phyloP scores from a whole-genome alignment of 1,140 invertebrate species.

The Cylas formicarius region DNA sequence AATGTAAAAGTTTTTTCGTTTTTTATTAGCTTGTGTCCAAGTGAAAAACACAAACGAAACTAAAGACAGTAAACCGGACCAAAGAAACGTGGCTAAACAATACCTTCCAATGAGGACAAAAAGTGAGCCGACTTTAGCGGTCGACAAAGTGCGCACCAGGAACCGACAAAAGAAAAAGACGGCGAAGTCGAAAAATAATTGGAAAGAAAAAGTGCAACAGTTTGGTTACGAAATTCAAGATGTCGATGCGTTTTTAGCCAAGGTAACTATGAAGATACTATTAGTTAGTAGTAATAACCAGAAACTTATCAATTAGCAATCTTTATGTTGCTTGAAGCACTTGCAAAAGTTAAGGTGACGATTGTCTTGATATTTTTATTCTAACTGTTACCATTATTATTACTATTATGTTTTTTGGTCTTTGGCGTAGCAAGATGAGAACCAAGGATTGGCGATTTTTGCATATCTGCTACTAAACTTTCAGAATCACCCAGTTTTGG shows the following conservation, averaged over 20 bases:
- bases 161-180: constrained; percentile 21
- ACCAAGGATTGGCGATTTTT: too few relatives aligned
- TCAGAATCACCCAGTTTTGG: too few relatives aligned
- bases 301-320: constrained; percentile 1
- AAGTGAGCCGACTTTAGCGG: constrained; percentile 34
- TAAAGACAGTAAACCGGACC: constrained; percentile 14
- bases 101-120: constrained; percentile 29
- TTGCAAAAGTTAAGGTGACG: too few relatives aligned
- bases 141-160: constrained; percentile 22
- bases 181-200: constrained; percentile 26
- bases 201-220: constrained; percentile 39
- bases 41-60: constrained; percentile 17
- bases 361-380: too few relatives aligned
- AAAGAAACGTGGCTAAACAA: constrained; percentile 23
- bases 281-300: background rate
- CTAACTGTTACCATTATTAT: too few relatives aligned
- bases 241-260: constrained; percentile 63
- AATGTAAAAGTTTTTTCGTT: too few relatives aligned
- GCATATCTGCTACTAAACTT: too few relatives aligned
- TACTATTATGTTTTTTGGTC: too few relatives aligned
- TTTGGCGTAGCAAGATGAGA: too few relatives aligned
- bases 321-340: too few relatives aligned
- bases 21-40: too few relatives aligned
- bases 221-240: constrained; percentile 71
- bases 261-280: constrained; percentile 46